Evolutionary conservation across 2,888 invertebrate genomes (phyloP).

Genomic region (Andrena fulva): DNA sequence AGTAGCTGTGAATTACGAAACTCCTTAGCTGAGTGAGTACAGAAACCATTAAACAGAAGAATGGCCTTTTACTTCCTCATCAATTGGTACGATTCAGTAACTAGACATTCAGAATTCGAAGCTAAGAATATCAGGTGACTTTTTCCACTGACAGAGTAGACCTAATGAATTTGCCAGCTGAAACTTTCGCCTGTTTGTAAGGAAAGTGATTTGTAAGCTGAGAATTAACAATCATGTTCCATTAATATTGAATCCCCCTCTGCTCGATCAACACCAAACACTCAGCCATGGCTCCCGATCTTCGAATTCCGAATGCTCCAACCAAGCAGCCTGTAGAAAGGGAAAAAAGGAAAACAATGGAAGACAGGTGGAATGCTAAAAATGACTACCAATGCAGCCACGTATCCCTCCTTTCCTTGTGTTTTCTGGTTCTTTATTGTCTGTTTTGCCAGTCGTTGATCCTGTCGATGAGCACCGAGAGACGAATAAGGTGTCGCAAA

Average conservation of each 20-base stretch:
- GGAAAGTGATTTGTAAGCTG: neutral
- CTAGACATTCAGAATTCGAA: neutral
- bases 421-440: slow-evolving; percentile 18
- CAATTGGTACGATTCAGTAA: neutral
- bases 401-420: neutral
- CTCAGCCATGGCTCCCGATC: neutral
- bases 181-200: neutral
- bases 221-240: neutral
- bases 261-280: neutral
- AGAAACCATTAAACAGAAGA: too few relatives aligned
- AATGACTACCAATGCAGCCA: neutral
- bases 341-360: slow-evolving; percentile 1
- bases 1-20: too few relatives aligned
- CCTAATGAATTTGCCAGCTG: neutral
- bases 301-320: neutral
- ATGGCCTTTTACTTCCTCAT: neutral
- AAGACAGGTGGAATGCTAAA: neutral
- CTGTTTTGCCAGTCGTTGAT: slow-evolving; percentile 24
- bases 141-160: neutral
- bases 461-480: slow-evolving; percentile 51
- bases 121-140: neutral
- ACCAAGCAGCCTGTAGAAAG: neutral
- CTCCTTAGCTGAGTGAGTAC: too few relatives aligned
- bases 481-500: slow-evolving; percentile 37
- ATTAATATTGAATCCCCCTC: neutral